Evolutionary conservation across 2,797 vertebrate species (phyloP).

Genomic region (Rhynchonycteris naso): DNA sequence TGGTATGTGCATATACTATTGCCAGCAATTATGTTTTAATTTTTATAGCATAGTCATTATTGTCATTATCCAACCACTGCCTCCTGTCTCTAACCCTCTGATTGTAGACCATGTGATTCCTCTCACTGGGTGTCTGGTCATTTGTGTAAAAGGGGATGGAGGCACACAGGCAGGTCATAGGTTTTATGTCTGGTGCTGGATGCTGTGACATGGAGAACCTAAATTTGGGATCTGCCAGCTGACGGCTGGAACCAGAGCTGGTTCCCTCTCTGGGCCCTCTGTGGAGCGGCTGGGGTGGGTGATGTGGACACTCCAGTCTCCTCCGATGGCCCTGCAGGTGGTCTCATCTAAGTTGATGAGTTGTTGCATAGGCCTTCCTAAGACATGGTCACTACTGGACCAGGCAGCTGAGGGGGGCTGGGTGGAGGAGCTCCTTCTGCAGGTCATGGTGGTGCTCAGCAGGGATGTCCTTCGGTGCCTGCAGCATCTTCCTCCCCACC

Average conservation of each 20-base stretch:
- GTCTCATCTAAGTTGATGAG: constrained; percentile 87
- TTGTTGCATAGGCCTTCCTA: constrained; percentile 92
- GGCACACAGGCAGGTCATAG: neutral
- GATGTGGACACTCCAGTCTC: constrained; percentile 90
- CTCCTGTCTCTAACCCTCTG: neutral
- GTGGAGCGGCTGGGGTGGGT: constrained; percentile 91
- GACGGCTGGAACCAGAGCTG: constrained; percentile 89
- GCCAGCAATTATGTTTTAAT: neutral
- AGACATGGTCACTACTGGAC: constrained; percentile 91
- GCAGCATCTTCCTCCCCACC: constrained; percentile 91
- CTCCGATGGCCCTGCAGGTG: constrained; percentile 88
- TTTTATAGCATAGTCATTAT: neutral
- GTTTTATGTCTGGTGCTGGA: neutral
- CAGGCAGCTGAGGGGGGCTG: constrained; percentile 89
- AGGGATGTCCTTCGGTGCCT: constrained; percentile 88
- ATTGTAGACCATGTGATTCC: neutral
- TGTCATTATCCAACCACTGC: neutral
- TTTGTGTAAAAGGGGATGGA: neutral
- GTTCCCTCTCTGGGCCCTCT: constrained; percentile 87
- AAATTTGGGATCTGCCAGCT: constrained; percentile 82
- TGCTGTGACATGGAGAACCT: neutral
- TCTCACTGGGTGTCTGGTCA: neutral
- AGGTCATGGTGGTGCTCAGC: constrained; percentile 89
- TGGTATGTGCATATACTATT: neutral
- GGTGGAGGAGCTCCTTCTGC: constrained; percentile 89